Conservation (phyloP, 1,140 invertebrate genomes). For the Chironomus striatipennis region DNA sequence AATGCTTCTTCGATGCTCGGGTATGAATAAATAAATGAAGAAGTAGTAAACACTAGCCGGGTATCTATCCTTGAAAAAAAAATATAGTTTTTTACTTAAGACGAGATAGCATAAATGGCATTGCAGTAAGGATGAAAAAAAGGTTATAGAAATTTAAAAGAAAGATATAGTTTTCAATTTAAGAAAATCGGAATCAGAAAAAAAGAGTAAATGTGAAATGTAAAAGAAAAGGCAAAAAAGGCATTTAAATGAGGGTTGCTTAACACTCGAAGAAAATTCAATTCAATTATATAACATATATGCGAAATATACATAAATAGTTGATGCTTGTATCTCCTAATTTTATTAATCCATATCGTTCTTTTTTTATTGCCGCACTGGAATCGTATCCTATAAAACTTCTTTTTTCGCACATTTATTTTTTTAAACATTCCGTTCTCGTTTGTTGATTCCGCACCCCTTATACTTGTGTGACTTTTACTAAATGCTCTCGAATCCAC, state of each 20-base stretch:
- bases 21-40: constrained; percentile 19
- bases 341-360: constrained; percentile 7
- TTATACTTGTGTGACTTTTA: not conserved
- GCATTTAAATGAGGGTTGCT: constrained; percentile 7
- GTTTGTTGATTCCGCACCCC: not conserved
- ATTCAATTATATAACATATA: not conserved
- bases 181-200: not conserved
- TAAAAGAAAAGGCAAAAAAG: not conserved
- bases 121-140: too few relatives aligned
- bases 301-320: not conserved
- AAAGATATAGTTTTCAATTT: not conserved
- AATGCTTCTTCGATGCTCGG: not conserved
- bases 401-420: constrained; percentile 22
- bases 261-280: not conserved
- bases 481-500: not conserved
- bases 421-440: not conserved
- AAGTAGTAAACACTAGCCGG: not conserved
- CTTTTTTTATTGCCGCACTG: constrained; percentile 20
- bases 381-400: constrained; percentile 15
- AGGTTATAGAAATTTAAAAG: not conserved
- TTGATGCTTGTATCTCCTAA: constrained; percentile 7
- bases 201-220: not conserved
- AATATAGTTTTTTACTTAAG: too few relatives aligned
- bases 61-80: not conserved
- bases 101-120: too few relatives aligned